Conservation (phyloP, 2,888 invertebrate species). For the Nemotelus pantherinus region DNA sequence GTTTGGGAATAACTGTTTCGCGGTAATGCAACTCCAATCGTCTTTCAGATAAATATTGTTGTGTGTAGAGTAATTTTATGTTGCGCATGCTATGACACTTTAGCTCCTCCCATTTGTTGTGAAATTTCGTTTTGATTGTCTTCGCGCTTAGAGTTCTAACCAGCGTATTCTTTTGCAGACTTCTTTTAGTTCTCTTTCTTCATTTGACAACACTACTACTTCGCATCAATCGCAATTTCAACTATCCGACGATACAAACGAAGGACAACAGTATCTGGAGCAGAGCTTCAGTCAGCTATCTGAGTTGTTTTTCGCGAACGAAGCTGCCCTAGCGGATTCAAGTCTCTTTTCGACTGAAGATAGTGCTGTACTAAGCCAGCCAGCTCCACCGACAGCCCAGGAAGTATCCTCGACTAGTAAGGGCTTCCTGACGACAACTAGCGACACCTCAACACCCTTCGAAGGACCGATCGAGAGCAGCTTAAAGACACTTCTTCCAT, state of each 20-base stretch:
- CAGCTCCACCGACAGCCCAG: conserved; percentile 53
- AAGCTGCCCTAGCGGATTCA: conserved; percentile 57
- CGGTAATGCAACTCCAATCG: background rate
- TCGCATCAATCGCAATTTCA: conserved; percentile 59
- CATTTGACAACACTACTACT: conserved; percentile 64
- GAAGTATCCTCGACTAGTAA: conserved; percentile 56
- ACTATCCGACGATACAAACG: conserved; percentile 55
- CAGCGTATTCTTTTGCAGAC: conserved; percentile 58
- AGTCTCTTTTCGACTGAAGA: conserved; percentile 48
- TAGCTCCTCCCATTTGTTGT: conserved; percentile 13
- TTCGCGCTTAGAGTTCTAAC: background rate
- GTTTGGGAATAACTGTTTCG: conserved; percentile 10
- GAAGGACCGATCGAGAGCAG: conserved; percentile 59
- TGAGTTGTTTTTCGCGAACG: conserved; percentile 63
- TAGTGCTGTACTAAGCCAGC: conserved; percentile 46
- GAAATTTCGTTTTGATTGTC: background rate
- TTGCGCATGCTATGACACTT: conserved; percentile 18
- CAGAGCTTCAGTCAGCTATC: conserved; percentile 59
- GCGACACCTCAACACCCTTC: conserved; percentile 36
- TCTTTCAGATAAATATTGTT: background rate
- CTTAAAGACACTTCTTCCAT: conserved; percentile 58
- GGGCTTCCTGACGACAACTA: conserved; percentile 46
- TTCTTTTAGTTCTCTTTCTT: conserved; percentile 65
- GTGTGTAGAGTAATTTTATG: background rate
- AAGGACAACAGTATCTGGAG: conserved; percentile 56